Conservation (phyloP, 2,888 invertebrate species). For the Dichetophora obliterata region DNA sequence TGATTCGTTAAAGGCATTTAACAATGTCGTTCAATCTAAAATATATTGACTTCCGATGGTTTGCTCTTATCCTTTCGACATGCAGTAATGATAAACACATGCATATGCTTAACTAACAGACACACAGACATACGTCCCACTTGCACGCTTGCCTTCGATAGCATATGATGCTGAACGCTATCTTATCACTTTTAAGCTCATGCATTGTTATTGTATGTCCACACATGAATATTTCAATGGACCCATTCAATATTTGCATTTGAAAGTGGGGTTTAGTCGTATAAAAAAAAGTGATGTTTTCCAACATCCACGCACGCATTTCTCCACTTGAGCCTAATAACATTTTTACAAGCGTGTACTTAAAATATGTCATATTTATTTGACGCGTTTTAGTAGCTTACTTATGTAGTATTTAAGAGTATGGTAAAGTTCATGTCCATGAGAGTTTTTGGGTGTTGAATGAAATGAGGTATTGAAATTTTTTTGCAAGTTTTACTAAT, state of each 20-base stretch:
- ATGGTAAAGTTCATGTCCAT: no score
- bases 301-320: conserved; percentile 4
- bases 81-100: no score
- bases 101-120: no score
- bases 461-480: no score
- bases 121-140: no score
- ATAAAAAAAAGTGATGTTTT: conserved; percentile 14
- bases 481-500: no score
- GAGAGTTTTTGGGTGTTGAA: no score
- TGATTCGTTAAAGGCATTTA: not conserved
- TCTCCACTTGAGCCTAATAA: conserved; percentile 17
- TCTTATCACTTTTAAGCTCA: conserved; percentile 9
- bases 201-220: not conserved
- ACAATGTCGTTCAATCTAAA: not conserved
- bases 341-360: conserved; percentile 26
- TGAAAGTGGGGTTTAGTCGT: not conserved
- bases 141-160: no score
- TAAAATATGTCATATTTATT: conserved; percentile 19
- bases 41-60: not conserved
- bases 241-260: not conserved
- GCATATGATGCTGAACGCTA: not conserved
- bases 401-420: no score
- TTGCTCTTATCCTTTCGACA: not conserved
- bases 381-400: not conserved
- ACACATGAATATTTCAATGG: conserved; percentile 12